Conservation (phyloP, 1,140 invertebrate species). For the Helicoverpa zea region DNA sequence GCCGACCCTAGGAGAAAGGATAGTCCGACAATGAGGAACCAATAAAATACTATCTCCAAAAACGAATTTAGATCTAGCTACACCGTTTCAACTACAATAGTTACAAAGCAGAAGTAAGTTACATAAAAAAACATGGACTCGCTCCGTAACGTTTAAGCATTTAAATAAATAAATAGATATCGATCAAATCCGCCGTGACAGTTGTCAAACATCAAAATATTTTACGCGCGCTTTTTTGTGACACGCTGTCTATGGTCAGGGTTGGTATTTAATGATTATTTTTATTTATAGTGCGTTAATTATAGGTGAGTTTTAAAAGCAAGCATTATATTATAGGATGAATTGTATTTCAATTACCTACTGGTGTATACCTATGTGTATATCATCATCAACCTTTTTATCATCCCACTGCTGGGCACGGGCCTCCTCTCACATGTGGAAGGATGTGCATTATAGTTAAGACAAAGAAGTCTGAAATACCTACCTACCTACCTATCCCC, state of each 20-base stretch:
- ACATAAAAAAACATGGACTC: conserved; percentile 17
- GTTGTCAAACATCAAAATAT: conserved; percentile 86
- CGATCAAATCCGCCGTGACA: conserved; percentile 77
- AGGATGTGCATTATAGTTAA: too few relatives aligned
- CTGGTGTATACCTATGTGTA: too few relatives aligned
- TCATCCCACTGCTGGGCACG: too few relatives aligned
- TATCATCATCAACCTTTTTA: too few relatives aligned
- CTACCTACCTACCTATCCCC: too few relatives aligned
- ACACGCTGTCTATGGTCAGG: conserved; percentile 70
- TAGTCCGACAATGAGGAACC: background rate
- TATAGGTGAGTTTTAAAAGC: background rate
- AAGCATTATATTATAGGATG: background rate
- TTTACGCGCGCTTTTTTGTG: conserved; percentile 82
- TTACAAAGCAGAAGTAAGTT: conserved; percentile 12
- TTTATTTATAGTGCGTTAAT: conserved; percentile 18
- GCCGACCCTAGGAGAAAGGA: too few relatives aligned
- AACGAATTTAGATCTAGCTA: background rate
- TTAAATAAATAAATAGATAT: conserved; percentile 80
- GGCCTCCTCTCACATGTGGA: too few relatives aligned
- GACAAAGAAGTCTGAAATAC: too few relatives aligned
- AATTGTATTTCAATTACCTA: too few relatives aligned
- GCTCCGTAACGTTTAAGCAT: conserved; percentile 54
- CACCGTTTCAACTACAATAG: background rate
- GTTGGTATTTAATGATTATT: conserved; percentile 57
- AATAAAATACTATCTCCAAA: background rate